These are phyloP conservation scores for Coregonus clupeaformis DNA, from an alignment of 2,113 vertebrate genomes.

Conservation along the genomic window DNA sequence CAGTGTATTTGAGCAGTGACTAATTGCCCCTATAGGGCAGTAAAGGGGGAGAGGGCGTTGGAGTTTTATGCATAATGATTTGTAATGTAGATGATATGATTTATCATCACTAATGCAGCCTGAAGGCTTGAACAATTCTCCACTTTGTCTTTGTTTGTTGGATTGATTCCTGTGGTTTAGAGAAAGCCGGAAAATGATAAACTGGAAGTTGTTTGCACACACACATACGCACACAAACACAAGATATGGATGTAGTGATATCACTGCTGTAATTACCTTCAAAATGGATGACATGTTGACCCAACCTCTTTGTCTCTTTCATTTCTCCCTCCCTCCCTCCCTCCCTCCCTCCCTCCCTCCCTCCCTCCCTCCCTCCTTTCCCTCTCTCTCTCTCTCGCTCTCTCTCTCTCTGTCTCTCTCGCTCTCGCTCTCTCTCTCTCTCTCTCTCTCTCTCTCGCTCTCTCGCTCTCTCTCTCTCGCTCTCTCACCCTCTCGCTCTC, in stretches of 20 bases:
- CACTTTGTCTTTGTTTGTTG: slow-evolving; percentile 48
- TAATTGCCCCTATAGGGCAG: slow-evolving; percentile 55
- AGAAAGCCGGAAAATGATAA: slow-evolving; percentile 39
- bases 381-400: neutral
- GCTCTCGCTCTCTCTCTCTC: too few relatives aligned
- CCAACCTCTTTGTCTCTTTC: neutral
- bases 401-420: too few relatives aligned
- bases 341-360: too few relatives aligned
- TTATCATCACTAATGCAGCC: slow-evolving; percentile 48
- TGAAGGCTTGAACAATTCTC: slow-evolving; percentile 34
- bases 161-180: slow-evolving; percentile 57
- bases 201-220: slow-evolving; percentile 27
- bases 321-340: neutral
- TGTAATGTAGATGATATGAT: slow-evolving; percentile 59
- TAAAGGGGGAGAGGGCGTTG: slow-evolving; percentile 28
- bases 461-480: too few relatives aligned
- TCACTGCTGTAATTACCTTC: slow-evolving; percentile 20
- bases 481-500: too few relatives aligned
- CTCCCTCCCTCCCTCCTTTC: neutral
- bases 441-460: too few relatives aligned
- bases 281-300: slow-evolving; percentile 24
- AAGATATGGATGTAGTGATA: slow-evolving; percentile 24
- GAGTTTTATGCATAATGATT: slow-evolving; percentile 60
- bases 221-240: neutral
- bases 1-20: slow-evolving; percentile 46